These are phyloP conservation scores for Panthera leo DNA, from an alignment of 2,113 vertebrate genomes.

Conservation along the genomic window DNA sequence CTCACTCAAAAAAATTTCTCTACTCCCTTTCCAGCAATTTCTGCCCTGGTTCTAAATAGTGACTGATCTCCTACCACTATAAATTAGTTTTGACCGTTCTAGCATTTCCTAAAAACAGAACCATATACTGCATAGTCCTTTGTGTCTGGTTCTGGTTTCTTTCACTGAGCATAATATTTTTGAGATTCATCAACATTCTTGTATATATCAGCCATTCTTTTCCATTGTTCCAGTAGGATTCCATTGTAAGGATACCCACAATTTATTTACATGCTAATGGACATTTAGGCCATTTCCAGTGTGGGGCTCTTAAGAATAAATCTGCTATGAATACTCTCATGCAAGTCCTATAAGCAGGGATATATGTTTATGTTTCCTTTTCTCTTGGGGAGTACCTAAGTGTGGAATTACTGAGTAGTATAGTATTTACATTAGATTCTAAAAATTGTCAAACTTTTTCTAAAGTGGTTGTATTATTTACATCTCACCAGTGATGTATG, in stretches of 20 bases:
- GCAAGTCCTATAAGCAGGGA: not conserved
- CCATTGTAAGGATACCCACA: not conserved
- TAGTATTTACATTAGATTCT: not conserved
- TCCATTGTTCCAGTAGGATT: not conserved
- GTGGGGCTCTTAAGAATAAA: not conserved
- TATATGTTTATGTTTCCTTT: not conserved
- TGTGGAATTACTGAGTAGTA: not conserved
- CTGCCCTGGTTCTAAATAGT: not conserved
- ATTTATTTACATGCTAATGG: not conserved
- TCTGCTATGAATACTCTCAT: not conserved
- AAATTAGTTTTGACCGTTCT: not conserved
- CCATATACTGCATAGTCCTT: not conserved
- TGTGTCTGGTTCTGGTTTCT: not conserved
- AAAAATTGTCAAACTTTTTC: not conserved
- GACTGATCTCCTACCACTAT: not conserved
- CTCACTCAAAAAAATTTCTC: not conserved
- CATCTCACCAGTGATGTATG: not conserved
- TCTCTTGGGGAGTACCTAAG: not conserved
- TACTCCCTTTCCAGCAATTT: not conserved
- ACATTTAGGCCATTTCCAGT: not conserved
- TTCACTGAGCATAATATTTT: not conserved
- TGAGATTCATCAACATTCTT: not conserved
- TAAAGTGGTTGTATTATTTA: not conserved
- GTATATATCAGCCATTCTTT: not conserved
- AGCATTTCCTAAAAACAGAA: not conserved